These are phyloP conservation scores for Odiellus spinosus DNA, from an alignment of 2,888 invertebrate genomes.

Conservation along the genomic window DNA sequence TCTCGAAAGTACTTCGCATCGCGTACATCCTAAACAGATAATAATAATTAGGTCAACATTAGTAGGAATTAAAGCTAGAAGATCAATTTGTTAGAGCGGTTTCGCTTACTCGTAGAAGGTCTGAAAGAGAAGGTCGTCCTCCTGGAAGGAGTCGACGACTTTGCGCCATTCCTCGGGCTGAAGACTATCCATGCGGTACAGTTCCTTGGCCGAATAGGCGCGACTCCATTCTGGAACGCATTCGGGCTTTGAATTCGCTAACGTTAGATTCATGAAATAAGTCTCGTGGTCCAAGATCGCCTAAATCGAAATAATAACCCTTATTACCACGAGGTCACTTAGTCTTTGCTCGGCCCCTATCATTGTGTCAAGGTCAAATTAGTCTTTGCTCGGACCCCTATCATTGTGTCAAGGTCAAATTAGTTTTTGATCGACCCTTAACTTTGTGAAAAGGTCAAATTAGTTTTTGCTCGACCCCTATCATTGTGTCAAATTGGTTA, in stretches of 20 bases:
- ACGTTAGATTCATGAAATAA: slow-evolving; percentile 87
- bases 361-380: no score
- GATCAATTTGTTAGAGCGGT: no score
- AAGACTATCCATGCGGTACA: slow-evolving; percentile 68
- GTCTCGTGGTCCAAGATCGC: slow-evolving; percentile 80
- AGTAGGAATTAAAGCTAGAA: no score
- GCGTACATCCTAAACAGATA: background rate
- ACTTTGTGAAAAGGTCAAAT: no score
- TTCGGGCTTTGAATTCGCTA: slow-evolving; percentile 50
- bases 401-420: no score
- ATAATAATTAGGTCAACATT: background rate
- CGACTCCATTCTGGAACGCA: slow-evolving; percentile 61
- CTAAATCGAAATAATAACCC: slow-evolving; percentile 1
- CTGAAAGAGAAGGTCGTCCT: slow-evolving; percentile 70
- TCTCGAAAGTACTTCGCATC: background rate
- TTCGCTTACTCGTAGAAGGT: slow-evolving; percentile 68
- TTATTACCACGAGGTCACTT: no score
- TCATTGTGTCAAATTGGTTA: no score
- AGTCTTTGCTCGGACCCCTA: no score
- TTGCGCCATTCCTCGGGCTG: slow-evolving; percentile 82
- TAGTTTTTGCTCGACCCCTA: no score
- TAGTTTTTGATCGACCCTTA: no score
- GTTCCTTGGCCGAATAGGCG: slow-evolving; percentile 46
- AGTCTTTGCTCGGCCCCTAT: no score
- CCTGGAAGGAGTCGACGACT: slow-evolving; percentile 69